Evolutionary conservation across 2,113 vertebrate species (phyloP).

Genomic region (Tetrax tetrax): DNA sequence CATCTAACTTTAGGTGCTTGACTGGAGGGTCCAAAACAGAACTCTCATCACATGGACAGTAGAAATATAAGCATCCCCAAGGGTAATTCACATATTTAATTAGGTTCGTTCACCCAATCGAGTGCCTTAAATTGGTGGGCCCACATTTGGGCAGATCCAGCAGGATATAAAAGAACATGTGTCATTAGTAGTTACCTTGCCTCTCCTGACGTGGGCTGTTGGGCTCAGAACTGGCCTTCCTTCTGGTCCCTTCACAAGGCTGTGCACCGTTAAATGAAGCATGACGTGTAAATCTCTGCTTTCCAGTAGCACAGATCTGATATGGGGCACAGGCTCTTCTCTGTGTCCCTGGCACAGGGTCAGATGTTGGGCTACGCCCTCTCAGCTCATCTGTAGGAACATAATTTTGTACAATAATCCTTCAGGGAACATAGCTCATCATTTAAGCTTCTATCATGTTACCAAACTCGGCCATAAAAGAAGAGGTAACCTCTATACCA

Average conservation of each 20-base stretch:
- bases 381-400: conserved; percentile 63
- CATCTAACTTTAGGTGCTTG: neutral
- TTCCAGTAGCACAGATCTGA: conserved; percentile 24
- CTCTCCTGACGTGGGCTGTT: conserved; percentile 77
- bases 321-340: conserved; percentile 8
- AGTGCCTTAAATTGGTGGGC: neutral
- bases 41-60: neutral
- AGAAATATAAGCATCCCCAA: neutral
- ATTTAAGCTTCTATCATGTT: neutral
- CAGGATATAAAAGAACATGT: neutral
- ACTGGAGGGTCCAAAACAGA: neutral
- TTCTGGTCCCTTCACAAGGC: conserved; percentile 59
- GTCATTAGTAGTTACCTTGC: conserved; percentile 67
- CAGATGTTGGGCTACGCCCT: conserved; percentile 50
- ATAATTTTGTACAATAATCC: neutral
- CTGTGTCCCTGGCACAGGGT: conserved; percentile 55
- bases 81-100: neutral
- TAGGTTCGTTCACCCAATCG: neutral
- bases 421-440: neutral
- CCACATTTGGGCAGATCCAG: neutral
- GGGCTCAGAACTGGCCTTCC: conserved; percentile 83
- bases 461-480: neutral
- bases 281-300: conserved; percentile 75
- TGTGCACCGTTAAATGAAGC: conserved; percentile 77
- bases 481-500: neutral